Percentiles rank a stretch among this genome's conserved stretches.
These are phyloP conservation scores for Eunapius fragilis DNA, from an alignment of 37 sponge, comb jelly and placozoan species.

Conservation along the genomic window DNA sequence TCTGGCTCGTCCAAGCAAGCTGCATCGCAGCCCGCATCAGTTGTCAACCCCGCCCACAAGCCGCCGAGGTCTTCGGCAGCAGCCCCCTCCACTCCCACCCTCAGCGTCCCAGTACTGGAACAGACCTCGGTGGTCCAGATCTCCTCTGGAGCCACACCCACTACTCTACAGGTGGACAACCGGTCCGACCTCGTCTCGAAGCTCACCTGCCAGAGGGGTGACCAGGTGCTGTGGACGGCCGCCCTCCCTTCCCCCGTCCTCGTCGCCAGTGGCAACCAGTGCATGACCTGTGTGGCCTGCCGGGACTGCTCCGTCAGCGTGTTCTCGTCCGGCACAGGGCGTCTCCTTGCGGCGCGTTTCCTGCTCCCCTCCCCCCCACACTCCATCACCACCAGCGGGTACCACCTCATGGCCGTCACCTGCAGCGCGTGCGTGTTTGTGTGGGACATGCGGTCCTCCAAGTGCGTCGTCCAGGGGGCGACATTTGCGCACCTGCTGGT, in stretches of 20 bases:
- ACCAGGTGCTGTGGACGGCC: constrained; percentile 32
- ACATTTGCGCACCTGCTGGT: constrained; percentile 36
- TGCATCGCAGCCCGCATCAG: constrained; percentile 21
- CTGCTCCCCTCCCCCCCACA: constrained; percentile 16
- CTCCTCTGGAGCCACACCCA: neutral
- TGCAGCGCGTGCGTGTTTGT: constrained; percentile 25
- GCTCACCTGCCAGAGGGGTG: constrained; percentile 28
- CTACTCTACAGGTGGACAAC: neutral
- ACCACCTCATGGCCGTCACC: constrained; percentile 32
- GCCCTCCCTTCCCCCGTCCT: constrained; percentile 25
- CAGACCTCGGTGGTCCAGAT: constrained; percentile 16
- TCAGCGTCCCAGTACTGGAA: constrained; percentile 21
- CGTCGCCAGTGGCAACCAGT: constrained; percentile 34
- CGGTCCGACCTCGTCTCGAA: neutral
- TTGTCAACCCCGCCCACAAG: neutral
- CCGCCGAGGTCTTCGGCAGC: neutral
- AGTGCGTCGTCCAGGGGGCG: constrained; percentile 1
- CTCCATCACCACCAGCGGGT: neutral
- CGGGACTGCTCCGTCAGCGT: constrained; percentile 39
- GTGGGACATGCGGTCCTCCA: constrained; percentile 42
- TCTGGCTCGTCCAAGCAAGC: constrained; percentile 7
- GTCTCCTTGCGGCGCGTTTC: constrained; percentile 38
- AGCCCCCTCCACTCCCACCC: neutral
- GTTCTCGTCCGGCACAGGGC: constrained; percentile 51
- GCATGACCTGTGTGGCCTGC: constrained; percentile 48